Evolutionary conservation across 2,797 vertebrate genomes (phyloP).

Genomic region (Poliocrania exsul): DNA sequence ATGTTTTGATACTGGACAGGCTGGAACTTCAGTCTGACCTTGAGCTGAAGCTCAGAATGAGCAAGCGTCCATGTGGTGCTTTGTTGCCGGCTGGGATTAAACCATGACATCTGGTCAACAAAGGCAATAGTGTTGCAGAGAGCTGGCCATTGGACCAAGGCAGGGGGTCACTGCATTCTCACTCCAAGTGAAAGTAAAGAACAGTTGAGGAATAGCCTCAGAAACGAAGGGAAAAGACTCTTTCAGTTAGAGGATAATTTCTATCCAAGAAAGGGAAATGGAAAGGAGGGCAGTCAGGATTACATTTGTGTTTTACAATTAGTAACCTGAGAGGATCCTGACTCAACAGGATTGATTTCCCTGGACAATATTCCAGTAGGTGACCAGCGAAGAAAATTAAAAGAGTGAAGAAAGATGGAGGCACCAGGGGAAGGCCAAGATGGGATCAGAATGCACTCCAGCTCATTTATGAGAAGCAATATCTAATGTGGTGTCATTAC

Average conservation of each 20-base stretch:
- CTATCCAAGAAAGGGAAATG: background rate
- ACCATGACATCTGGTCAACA: background rate
- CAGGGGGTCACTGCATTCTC: background rate
- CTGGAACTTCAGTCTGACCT: background rate
- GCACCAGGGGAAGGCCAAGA: background rate
- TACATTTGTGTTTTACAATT: background rate
- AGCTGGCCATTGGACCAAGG: background rate
- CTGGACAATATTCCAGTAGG: background rate
- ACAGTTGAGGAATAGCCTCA: background rate
- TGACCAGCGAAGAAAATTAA: background rate
- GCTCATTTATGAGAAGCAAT: background rate
- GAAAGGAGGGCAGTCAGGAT: background rate
- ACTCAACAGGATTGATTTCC: background rate
- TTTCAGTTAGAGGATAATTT: background rate
- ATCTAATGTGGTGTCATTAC: background rate
- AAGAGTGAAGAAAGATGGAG: background rate
- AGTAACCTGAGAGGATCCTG: background rate
- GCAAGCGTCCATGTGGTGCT: fast-evolving
- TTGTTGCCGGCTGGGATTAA: background rate
- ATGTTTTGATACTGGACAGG: background rate
- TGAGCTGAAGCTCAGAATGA: background rate
- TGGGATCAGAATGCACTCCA: background rate
- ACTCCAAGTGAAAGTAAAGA: background rate
- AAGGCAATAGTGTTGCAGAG: background rate
- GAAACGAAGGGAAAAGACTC: background rate